Percentiles rank a stretch among this genome's conserved stretches.
These are phyloP conservation scores for Phalacrocorax aristotelis DNA, from an alignment of 2,113 vertebrate species.

Conservation along the genomic window DNA sequence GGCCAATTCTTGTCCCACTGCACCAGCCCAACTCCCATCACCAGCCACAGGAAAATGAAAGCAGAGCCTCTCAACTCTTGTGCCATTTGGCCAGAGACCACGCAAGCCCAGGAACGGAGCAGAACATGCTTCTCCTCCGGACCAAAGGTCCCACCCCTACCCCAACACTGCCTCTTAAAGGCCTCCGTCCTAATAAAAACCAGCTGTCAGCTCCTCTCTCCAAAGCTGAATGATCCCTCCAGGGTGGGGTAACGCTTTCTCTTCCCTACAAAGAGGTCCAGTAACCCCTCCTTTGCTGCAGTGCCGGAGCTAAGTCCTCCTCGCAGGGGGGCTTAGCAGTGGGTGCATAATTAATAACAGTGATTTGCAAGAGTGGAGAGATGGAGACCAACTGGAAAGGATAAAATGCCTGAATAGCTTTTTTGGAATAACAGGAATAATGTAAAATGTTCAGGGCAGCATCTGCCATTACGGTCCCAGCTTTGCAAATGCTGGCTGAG, in stretches of 20 bases:
- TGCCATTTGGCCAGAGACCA: background rate
- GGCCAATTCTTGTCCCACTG: background rate
- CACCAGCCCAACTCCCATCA: background rate
- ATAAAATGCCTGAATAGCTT: background rate
- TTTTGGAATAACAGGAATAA: background rate
- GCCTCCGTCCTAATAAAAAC: background rate
- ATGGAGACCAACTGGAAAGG: background rate
- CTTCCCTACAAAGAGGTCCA: background rate
- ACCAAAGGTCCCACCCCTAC: background rate
- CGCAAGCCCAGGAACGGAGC: background rate
- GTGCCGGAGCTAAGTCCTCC: background rate
- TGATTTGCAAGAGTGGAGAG: background rate
- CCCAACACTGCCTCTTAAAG: background rate
- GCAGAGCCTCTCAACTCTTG: background rate
- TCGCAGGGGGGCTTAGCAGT: background rate
- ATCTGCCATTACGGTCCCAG: background rate
- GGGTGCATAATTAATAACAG: background rate
- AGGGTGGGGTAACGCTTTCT: constrained; percentile 4
- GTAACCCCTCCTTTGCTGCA: background rate
- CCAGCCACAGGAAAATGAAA: background rate
- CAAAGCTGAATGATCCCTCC: background rate
- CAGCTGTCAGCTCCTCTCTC: constrained; percentile 20
- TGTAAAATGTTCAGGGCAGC: background rate
- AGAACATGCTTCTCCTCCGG: background rate
- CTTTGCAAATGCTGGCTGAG: background rate